Evolutionary conservation across 2,888 invertebrate species (phyloP).

Genomic region (Bembecia ichneumoniformis): DNA sequence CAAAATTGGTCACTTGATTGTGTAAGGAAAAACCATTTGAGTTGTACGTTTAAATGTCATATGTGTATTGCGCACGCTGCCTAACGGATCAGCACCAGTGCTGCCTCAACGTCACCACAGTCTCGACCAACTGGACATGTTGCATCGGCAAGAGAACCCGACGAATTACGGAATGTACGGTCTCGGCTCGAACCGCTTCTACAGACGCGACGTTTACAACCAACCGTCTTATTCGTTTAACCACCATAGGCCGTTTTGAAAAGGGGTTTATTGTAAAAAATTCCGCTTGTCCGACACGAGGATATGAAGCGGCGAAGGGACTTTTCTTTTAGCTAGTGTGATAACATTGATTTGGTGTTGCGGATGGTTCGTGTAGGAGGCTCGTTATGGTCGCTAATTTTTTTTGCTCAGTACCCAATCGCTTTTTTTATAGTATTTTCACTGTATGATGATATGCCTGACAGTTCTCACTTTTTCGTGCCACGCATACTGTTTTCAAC

Average conservation of each 20-base stretch:
- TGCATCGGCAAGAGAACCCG: constrained; percentile 53
- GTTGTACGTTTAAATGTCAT: no score
- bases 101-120: constrained; percentile 60
- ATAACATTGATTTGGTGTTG: constrained; percentile 13
- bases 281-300: constrained; percentile 59
- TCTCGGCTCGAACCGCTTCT: constrained; percentile 32
- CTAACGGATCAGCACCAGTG: constrained; percentile 23
- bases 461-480: no score
- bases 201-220: constrained; percentile 51
- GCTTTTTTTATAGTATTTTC: no score
- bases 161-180: constrained; percentile 43
- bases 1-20: no score
- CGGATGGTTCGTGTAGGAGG: no score
- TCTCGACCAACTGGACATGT: constrained; percentile 62
- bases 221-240: constrained; percentile 45
- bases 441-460: no score
- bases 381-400: no score
- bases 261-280: constrained; percentile 66
- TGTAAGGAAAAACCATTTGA: no score
- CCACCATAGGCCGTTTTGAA: constrained; percentile 68
- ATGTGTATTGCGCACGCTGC: constrained; percentile 49
- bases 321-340: constrained; percentile 37
- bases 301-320: constrained; percentile 50
- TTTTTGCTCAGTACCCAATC: no score
- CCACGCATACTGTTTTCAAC: no score